Evolutionary conservation across 2,888 invertebrate species (phyloP).

Genomic region (Drosophila nr. medialis): DNA sequence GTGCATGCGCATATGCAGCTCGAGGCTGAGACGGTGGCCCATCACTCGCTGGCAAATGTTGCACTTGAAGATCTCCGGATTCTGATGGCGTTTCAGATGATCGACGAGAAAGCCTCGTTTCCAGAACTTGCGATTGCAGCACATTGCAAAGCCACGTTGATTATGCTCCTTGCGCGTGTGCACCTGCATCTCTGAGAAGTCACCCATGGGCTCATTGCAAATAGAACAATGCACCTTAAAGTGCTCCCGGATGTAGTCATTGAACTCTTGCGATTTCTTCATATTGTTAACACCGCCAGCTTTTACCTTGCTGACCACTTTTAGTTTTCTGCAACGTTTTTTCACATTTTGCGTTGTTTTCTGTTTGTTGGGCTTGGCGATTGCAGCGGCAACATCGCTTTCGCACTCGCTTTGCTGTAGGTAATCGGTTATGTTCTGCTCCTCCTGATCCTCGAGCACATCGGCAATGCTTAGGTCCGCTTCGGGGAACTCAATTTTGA

Average conservation of each 20-base stretch:
- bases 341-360: slow-evolving; percentile 23
- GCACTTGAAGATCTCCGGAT: slow-evolving; percentile 83
- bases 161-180: slow-evolving; percentile 77
- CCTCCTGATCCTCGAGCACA: slow-evolving; percentile 64
- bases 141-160: slow-evolving; percentile 78
- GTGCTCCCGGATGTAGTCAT: slow-evolving; percentile 75
- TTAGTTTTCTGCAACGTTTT: slow-evolving; percentile 27
- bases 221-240: slow-evolving; percentile 81
- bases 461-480: slow-evolving; percentile 60
- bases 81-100: slow-evolving; percentile 80
- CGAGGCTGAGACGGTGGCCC: slow-evolving; percentile 73
- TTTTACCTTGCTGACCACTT: slow-evolving; percentile 17
- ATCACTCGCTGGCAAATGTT: slow-evolving; percentile 74
- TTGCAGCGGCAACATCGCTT: slow-evolving; percentile 15
- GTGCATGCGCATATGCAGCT: slow-evolving; percentile 77
- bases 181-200: slow-evolving; percentile 68
- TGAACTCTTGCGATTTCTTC: slow-evolving; percentile 70
- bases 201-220: slow-evolving; percentile 67
- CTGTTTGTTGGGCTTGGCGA: slow-evolving; percentile 3
- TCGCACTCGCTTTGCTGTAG: slow-evolving; percentile 24
- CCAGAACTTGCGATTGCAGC: slow-evolving; percentile 81
- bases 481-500: slow-evolving; percentile 69
- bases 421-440: slow-evolving; percentile 48
- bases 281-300: slow-evolving; percentile 33
- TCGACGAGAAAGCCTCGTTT: slow-evolving; percentile 81